Evolutionary conservation across 1,140 invertebrate species (phyloP).

Genomic region (Panagrolaimus sp.): DNA sequence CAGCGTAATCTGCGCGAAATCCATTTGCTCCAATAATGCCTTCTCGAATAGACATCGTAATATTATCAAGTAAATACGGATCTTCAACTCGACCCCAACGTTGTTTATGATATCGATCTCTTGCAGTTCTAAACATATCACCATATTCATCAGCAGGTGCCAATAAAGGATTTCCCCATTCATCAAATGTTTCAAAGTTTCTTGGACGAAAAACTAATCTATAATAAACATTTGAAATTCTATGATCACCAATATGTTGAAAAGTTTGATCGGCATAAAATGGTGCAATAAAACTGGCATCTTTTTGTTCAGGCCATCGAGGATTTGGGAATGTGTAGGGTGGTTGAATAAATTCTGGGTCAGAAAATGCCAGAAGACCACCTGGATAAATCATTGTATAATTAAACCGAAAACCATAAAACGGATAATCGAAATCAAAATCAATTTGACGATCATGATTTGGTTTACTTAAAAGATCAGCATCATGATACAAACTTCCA

Average conservation of each 20-base stretch:
- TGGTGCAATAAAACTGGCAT: conserved; percentile 85
- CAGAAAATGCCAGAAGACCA: conserved; percentile 39
- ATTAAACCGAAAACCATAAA: conserved; percentile 85
- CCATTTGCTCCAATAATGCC: conserved; percentile 82
- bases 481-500: conserved; percentile 31
- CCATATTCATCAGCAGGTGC: conserved; percentile 25
- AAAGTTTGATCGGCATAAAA: conserved; percentile 71
- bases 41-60: conserved; percentile 76
- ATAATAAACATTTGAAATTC: conserved; percentile 45
- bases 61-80: conserved; percentile 74
- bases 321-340: conserved; percentile 75
- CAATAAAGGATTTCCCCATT: conserved; percentile 38
- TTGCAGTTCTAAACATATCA: conserved; percentile 35
- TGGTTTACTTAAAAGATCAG: conserved; percentile 35
- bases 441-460: conserved; percentile 54
- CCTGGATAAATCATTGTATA: conserved; percentile 68
- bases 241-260: conserved; percentile 41
- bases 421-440: conserved; percentile 74
- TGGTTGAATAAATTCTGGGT: conserved; percentile 66
- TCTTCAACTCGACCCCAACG: conserved; percentile 64
- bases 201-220: conserved; percentile 37
- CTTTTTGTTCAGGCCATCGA: conserved; percentile 76
- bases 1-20: conserved; percentile 78
- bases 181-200: conserved; percentile 34
- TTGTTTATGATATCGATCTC: conserved; percentile 61